Evolutionary conservation across 1,140 invertebrate genomes (phyloP).

Genomic region (Drosophila punjabiensis): DNA sequence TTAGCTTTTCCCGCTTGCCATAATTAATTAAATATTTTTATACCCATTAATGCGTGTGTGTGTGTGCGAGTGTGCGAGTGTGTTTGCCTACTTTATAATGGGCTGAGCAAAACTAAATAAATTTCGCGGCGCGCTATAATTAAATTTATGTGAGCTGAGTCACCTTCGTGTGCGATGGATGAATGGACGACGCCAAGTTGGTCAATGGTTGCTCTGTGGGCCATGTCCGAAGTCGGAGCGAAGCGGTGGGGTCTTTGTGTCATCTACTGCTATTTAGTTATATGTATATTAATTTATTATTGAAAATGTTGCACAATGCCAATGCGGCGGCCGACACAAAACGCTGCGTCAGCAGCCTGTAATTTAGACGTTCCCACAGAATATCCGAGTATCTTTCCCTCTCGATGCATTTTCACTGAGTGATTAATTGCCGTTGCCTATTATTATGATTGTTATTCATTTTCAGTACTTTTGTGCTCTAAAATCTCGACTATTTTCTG

Average conservation of each 20-base stretch:
- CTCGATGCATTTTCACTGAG: constrained; percentile 38
- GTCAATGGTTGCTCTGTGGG: constrained; percentile 65
- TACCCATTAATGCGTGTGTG: constrained; percentile 13
- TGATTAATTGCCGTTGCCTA: constrained; percentile 64
- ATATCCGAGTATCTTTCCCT: constrained; percentile 17
- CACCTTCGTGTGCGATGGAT: constrained; percentile 60
- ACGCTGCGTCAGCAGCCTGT: constrained; percentile 59
- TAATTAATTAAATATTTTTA: constrained; percentile 80
- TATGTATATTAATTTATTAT: constrained; percentile 40
- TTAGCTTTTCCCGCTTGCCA: constrained; percentile 43
- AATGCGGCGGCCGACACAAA: constrained; percentile 30
- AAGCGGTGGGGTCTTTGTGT: constrained; percentile 42
- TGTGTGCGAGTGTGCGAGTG: constrained; percentile 6
- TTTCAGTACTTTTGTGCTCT: constrained; percentile 26
- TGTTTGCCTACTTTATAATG: constrained; percentile 71
- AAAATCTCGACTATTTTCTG: constrained; percentile 47
- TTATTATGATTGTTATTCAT: constrained; percentile 50
- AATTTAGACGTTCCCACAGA: constrained; percentile 68
- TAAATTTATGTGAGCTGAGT: constrained; percentile 79
- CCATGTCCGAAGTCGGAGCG: constrained; percentile 9
- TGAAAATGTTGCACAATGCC: constrained; percentile 53
- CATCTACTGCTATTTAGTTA: constrained; percentile 44
- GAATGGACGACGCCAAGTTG: constrained; percentile 68
- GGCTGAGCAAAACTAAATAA: constrained; percentile 76
- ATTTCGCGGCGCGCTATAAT: constrained; percentile 77